These are phyloP conservation scores for Plebejus argus DNA, from an alignment of 2,888 invertebrate species.

Conservation along the genomic window DNA sequence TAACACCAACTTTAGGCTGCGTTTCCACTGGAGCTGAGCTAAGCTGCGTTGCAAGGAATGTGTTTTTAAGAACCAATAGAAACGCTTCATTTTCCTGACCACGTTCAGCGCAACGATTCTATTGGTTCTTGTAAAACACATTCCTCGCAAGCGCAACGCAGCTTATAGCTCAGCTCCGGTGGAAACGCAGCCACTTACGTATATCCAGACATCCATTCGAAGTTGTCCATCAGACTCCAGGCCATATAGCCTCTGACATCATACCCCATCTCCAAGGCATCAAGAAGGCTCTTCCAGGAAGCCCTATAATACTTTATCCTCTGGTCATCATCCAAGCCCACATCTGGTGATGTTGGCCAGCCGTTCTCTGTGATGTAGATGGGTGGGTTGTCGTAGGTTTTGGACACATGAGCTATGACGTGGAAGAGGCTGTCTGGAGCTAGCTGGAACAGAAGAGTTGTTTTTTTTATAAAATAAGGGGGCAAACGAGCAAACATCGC, in stretches of 20 bases:
- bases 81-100: too few relatives aligned
- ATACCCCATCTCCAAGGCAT: slow-evolving; percentile 69
- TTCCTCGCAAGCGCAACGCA: too few relatives aligned
- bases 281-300: slow-evolving; percentile 65
- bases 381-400: slow-evolving; percentile 72
- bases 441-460: slow-evolving; percentile 51
- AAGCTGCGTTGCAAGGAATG: too few relatives aligned
- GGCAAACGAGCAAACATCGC: too few relatives aligned
- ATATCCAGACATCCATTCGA: slow-evolving; percentile 83
- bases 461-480: too few relatives aligned
- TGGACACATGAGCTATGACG: slow-evolving; percentile 71
- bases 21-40: too few relatives aligned
- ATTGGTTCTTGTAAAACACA: too few relatives aligned
- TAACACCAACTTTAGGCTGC: too few relatives aligned
- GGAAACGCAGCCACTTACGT: slow-evolving; percentile 70
- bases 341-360: slow-evolving; percentile 59
- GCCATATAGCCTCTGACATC: slow-evolving; percentile 78
- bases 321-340: slow-evolving; percentile 64
- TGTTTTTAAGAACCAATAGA: too few relatives aligned
- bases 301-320: slow-evolving; percentile 68
- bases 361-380: slow-evolving; percentile 84
- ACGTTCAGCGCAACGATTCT: too few relatives aligned
- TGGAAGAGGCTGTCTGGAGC: slow-evolving; percentile 82
- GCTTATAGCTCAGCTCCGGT: too few relatives aligned
- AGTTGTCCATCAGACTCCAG: slow-evolving; percentile 84